phyloP scores from a whole-genome alignment of 1,140 invertebrate genomes.

The Coboldia fuscipes region DNA sequence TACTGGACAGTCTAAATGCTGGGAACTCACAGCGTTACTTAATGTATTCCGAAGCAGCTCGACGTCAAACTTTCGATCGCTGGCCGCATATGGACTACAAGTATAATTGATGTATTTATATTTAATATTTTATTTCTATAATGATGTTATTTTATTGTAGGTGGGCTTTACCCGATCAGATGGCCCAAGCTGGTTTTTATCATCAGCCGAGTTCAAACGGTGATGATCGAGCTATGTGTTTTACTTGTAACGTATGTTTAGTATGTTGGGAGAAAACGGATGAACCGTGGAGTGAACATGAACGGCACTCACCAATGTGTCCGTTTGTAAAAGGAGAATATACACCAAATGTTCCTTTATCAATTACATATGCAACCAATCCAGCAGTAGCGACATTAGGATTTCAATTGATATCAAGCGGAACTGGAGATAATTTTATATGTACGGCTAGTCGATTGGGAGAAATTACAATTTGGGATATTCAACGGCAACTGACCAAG shows the following conservation, averaged over 20 bases:
- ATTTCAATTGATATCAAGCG: constrained; percentile 29
- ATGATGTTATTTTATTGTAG: constrained; percentile 24
- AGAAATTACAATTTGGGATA: constrained; percentile 44
- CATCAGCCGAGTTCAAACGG: constrained; percentile 74
- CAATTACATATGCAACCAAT: constrained; percentile 69
- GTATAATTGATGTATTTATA: constrained; percentile 27
- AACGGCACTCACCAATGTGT: constrained; percentile 78
- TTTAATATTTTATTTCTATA: constrained; percentile 2
- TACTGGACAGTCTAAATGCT: constrained; percentile 21
- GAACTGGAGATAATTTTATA: constrained; percentile 40
- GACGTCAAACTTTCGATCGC: constrained; percentile 70
- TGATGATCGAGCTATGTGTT: constrained; percentile 86
- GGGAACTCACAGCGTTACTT: constrained; percentile 28
- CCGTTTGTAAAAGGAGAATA: constrained; percentile 86
- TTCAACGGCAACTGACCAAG: constrained; percentile 42
- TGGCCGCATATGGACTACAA: constrained; percentile 97
- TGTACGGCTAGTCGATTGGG: constrained; percentile 35
- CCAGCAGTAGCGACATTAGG: constrained; percentile 39
- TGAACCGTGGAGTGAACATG: constrained; percentile 91
- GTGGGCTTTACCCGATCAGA: constrained; percentile 84
- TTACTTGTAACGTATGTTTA: constrained; percentile 78
- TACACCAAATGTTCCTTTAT: constrained; percentile 86
- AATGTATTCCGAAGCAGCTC: constrained; percentile 81
- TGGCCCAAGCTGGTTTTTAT: constrained; percentile 92
- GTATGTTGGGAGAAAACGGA: constrained; percentile 93